Evolutionary conservation across 2,888 invertebrate species (phyloP), one percentile per base, ranked within the genome.

Genomic region (Mesorhabditis sp.): DNA sequence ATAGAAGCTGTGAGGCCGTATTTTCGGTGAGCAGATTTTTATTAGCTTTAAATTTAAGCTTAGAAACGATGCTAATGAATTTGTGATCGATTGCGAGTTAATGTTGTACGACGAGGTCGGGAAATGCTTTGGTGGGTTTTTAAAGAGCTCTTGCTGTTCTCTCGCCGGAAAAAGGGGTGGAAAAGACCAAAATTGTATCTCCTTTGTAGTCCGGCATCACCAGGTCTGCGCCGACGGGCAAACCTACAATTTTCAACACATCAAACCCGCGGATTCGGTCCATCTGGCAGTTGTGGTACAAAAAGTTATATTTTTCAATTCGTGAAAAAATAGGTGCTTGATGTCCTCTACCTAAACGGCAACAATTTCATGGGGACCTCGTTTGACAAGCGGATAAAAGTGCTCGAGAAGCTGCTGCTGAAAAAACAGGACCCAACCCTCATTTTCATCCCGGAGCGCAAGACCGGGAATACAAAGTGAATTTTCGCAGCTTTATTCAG

Each of bases 381-480:
- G 7, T 50, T 50, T 50, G 58, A 50, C 1, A 50, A 50, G n/a
- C 58, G 58, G 10, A 10, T 50, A 13, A 10, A 50, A n/a, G 58
- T 50, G 58, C n/a, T 50, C 7, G 7, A 50, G n/a, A 50, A 50
- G 58, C 58, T 50, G 7, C n/a, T 50, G n/a, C n/a, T 50, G n/a
- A 50, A 50, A n/a, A 50, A 50, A 50, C 58, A 50, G 58, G 58
- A 50, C n/a, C 58, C 58, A n/a, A 50, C 58, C n/a, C 10, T 50
- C n/a, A 50, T 50, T n/a, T 50, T 13, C 58, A 50, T 50, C n/a
- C 58, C 58, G n/a, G 58, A 50, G 58, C 58, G 58, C 58, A 50
- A 50, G n/a, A 50, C n/a, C n/a, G 58, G 58, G n/a, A 50, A 50
- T 50, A 13, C 58, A 50, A 50, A 50, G 58, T 50, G n/a, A 28